A percentile compares a stretch with the other conserved stretches of the same genome.
phyloP scores from a whole-genome alignment of 2,113 vertebrate species.

The Brachyhypopomus occidentalis region DNA sequence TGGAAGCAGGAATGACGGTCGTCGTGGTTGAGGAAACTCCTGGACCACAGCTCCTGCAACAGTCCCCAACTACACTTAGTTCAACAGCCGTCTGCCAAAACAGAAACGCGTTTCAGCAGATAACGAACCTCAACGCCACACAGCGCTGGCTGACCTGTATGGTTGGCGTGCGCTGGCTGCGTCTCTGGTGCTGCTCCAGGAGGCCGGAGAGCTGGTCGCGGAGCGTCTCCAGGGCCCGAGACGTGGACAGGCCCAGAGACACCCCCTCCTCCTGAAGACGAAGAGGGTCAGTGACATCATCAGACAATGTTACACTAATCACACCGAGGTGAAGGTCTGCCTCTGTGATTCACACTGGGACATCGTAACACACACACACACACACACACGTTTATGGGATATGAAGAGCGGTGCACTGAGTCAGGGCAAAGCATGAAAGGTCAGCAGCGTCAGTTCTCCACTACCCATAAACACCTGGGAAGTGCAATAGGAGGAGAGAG shows the following conservation, averaged over 20 bases:
- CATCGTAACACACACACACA: neutral
- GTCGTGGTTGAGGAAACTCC: slow-evolving; percentile 89
- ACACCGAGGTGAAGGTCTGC: neutral
- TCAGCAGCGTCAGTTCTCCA: neutral
- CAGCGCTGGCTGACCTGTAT: slow-evolving; percentile 74
- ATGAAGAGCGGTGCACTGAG: neutral
- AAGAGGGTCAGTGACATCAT: neutral
- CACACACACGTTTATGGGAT: neutral
- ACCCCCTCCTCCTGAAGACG: slow-evolving; percentile 79
- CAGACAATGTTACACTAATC: neutral
- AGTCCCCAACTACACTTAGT: slow-evolving; percentile 19
- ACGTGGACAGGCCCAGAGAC: slow-evolving; percentile 87
- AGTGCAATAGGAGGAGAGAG: neutral
- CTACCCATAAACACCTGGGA: slow-evolving; percentile 22
- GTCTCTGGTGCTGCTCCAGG: slow-evolving; percentile 85
- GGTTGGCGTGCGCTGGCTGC: slow-evolving; percentile 70
- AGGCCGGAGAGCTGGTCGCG: slow-evolving; percentile 85
- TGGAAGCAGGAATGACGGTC: slow-evolving; percentile 96
- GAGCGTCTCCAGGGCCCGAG: slow-evolving; percentile 85
- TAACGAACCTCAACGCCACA: neutral
- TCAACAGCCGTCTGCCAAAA: neutral
- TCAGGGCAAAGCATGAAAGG: neutral
- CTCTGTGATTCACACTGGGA: neutral
- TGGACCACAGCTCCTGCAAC: slow-evolving; percentile 82
- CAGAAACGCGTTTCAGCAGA: neutral